Evolutionary conservation across 1,140 invertebrate genomes (phyloP).

Genomic region (Diuraphis noxia): DNA sequence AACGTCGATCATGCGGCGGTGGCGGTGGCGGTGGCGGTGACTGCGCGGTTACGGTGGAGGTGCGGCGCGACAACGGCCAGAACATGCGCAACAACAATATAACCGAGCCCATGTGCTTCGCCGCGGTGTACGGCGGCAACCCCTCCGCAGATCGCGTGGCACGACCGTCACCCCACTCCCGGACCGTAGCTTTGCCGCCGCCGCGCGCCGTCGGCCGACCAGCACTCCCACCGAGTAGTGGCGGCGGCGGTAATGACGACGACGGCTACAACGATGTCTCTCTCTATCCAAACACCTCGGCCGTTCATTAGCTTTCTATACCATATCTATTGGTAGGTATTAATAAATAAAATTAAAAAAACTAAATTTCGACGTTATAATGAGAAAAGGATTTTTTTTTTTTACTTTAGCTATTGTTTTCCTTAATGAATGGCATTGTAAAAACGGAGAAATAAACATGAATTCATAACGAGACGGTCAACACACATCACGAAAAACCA

Average conservation of each 20-base stretch:
- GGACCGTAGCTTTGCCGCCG: background rate
- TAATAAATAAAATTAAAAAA: background rate
- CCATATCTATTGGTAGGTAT: background rate
- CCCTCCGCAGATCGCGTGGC: background rate
- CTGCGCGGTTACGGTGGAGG: background rate
- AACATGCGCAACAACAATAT: constrained; percentile 52
- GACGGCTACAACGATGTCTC: background rate
- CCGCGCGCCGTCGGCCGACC: background rate
- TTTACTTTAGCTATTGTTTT: background rate
- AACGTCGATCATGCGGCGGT: background rate
- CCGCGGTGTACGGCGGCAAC: constrained; percentile 7
- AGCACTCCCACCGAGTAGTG: background rate
- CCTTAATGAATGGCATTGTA: constrained; percentile 20
- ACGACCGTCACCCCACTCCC: background rate
- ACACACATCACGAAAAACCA: background rate
- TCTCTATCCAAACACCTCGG: background rate
- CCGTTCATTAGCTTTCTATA: constrained; percentile 47
- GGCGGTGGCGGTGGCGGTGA: background rate
- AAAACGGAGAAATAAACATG: background rate
- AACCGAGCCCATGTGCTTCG: constrained; percentile 48
- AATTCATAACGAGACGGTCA: background rate
- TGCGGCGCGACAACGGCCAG: background rate
- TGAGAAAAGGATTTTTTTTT: constrained; percentile 1
- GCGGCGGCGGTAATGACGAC: background rate
- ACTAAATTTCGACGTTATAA: background rate